Percentiles rank a stretch among this genome's conserved stretches.
These are phyloP conservation scores for Aspidiotus destructor DNA, from an alignment of 2,888 invertebrate species.

Conservation along the genomic window DNA sequence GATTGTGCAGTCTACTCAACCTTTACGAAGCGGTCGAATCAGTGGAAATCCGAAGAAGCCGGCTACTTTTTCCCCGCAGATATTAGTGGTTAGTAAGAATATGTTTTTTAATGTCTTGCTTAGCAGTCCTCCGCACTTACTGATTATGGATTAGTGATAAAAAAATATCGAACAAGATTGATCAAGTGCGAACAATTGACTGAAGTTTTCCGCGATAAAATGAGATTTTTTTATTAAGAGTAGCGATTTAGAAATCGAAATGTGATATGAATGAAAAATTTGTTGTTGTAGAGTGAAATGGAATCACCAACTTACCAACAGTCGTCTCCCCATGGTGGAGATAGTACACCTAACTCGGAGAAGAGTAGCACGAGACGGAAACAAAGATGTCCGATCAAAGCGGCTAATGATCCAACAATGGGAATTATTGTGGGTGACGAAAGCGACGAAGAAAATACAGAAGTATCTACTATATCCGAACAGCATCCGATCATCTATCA, in stretches of 20 bases:
- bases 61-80: constrained; percentile 24
- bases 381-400: constrained; percentile 28
- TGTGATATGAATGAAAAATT: background rate
- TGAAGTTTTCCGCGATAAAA: no score
- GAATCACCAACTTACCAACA: constrained; percentile 12
- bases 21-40: background rate
- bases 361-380: constrained; percentile 29
- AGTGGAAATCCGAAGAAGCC: constrained; percentile 15
- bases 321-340: constrained; percentile 9
- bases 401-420: constrained; percentile 10
- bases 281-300: constrained; percentile 18
- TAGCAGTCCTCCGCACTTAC: no score
- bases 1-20: constrained; percentile 7
- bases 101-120: background rate
- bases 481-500: constrained; percentile 18
- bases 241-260: background rate
- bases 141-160: no score
- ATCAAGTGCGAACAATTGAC: no score
- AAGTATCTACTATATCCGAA: constrained; percentile 15
- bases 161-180: no score
- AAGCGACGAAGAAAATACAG: constrained; percentile 25
- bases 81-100: constrained; percentile 18
- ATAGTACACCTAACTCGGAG: constrained; percentile 23
- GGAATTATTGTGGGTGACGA: constrained; percentile 9
- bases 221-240: background rate